Conservation (phyloP, 2,888 invertebrate species). For the Seira musarum region DNA sequence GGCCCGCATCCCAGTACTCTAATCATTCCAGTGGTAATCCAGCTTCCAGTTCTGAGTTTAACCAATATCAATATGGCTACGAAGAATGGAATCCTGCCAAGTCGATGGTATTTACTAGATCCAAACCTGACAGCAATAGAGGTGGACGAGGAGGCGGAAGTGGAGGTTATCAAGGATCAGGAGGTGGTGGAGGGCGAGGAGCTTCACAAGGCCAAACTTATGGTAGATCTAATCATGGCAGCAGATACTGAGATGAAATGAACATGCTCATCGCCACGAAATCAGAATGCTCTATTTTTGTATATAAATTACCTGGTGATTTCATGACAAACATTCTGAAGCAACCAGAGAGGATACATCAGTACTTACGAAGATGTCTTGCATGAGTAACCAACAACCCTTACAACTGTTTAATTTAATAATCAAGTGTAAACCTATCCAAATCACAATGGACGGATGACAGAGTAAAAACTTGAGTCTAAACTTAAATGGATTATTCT, state of each 20-base stretch:
- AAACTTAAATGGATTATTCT: too few relatives aligned
- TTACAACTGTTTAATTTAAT: too few relatives aligned
- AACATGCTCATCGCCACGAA: too few relatives aligned
- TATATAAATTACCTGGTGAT: too few relatives aligned
- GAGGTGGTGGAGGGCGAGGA: constrained; percentile 24
- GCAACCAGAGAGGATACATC: too few relatives aligned
- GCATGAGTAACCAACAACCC: too few relatives aligned
- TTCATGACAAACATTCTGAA: too few relatives aligned
- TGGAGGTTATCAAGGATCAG: constrained; percentile 25
- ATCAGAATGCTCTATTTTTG: too few relatives aligned
- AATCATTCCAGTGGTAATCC: constrained; percentile 33
- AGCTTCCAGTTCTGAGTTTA: constrained; percentile 23
- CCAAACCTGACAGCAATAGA: constrained; percentile 28
- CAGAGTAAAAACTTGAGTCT: too few relatives aligned
- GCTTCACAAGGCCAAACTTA: background rate
- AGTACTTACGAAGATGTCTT: too few relatives aligned
- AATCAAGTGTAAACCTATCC: too few relatives aligned
- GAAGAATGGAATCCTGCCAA: constrained; percentile 53
- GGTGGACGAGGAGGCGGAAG: constrained; percentile 10
- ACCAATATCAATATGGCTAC: constrained; percentile 52
- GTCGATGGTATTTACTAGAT: constrained; percentile 51
- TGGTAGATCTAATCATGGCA: constrained; percentile 13
- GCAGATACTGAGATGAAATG: constrained; percentile 19
- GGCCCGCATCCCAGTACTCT: constrained; percentile 22
- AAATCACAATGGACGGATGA: too few relatives aligned